phyloP scores from a whole-genome alignment of 2,113 vertebrate species.

The Bubo blakistoni region DNA sequence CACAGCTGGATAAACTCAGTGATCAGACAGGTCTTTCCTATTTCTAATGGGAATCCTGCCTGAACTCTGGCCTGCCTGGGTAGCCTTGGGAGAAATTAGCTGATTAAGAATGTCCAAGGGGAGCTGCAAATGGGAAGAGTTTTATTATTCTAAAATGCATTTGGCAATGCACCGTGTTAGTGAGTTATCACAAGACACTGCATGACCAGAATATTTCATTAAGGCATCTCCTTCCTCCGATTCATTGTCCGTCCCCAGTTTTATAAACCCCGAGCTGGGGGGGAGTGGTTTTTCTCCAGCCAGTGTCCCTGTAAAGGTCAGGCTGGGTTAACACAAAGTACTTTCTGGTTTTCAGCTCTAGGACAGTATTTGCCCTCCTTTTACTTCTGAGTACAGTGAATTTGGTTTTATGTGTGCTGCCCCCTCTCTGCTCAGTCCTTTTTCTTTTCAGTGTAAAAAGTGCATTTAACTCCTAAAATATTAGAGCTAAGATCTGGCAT shows the following conservation, averaged over 20 bases:
- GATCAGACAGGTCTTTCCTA: slow-evolving; percentile 40
- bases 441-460: not conserved
- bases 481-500: not conserved
- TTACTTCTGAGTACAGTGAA: not conserved
- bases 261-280: not conserved
- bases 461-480: not conserved
- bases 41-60: slow-evolving; percentile 35
- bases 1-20: slow-evolving; percentile 58
- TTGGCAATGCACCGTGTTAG: not conserved
- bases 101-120: slow-evolving; percentile 30
- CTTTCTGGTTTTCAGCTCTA: not conserved
- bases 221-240: not conserved
- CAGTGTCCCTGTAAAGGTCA: not conserved
- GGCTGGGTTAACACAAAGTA: not conserved
- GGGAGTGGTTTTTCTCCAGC: not conserved
- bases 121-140: not conserved
- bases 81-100: slow-evolving; percentile 41
- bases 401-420: not conserved
- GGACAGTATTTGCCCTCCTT: not conserved
- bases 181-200: not conserved
- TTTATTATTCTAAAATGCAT: not conserved
- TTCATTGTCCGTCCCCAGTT: not conserved
- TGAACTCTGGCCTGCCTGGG: slow-evolving; percentile 24
- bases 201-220: not conserved
- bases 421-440: not conserved